Base-by-base conservation (phyloP, 2,113 vertebrate species). In the Ailurus styani region DNA sequence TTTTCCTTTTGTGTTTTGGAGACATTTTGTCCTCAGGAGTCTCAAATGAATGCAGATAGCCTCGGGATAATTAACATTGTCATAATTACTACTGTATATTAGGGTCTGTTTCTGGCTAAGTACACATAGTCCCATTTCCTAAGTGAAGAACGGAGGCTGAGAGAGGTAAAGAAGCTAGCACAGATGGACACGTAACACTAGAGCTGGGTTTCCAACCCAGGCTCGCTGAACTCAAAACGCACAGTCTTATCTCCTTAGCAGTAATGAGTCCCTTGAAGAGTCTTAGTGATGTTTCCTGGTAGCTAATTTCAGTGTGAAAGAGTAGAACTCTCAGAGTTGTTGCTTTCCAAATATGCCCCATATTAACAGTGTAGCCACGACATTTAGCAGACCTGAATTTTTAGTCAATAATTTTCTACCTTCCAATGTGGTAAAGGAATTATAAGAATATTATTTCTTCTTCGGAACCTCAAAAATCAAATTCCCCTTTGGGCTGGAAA, bases 351-450 rank as follows among this genome's bases (percentile, higher is more conserved):
- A 91, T 81, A 82, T 31, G 82, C 37, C 47, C 75, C 77, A 79
- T 82, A 82, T 72, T 88, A 75, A 90, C 91, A 87, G 94, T 94
- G 95, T 93, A 94, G 50, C 64, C 54, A 47, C 88, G 73, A 77
- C n/a, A 82, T 96, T 84, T 95, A 92, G 37, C 54, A 75, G 55
- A 9, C 11, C 60, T 90, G 31, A 96, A 72, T 37, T 93, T 81
- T 95, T 90, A 72, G 68, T 54, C 34, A 55, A 84, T 87, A 66
- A 85, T 84, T 81, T 91, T 57, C 64, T 55, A 64, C 83, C 90
- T 87, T 72, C 50, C 85, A 95, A 92, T 47, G 54, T 66, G 31
- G 60, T 34, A 11, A 92, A 94, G 40, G 47, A 90, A 90, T 87
- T 62, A 14, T 64, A 40, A 92, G 78, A 85, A 84, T 55, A 82